phyloP scores from a whole-genome alignment of 2,888 invertebrate species.

The Sinodicranocentrus sp. region DNA sequence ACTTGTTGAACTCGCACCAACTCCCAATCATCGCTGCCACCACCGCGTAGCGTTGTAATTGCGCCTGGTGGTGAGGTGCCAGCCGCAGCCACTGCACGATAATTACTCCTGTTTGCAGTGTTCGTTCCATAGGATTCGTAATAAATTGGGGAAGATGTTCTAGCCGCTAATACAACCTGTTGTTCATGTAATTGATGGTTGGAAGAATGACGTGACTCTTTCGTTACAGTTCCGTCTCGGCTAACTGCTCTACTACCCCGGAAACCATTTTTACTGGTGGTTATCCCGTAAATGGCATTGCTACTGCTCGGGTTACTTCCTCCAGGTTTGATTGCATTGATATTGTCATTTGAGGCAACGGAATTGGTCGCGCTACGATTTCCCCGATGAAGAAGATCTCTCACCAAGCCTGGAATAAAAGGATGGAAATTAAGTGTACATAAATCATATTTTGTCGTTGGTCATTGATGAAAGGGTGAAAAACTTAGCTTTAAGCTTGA shows the following conservation, averaged over 20 bases:
- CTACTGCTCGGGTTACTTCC: too few species aligned
- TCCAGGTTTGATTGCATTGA: slow-evolving; percentile 21
- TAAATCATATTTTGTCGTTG: too few species aligned
- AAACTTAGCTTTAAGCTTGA: too few species aligned
- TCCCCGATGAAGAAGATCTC: slow-evolving; percentile 48
- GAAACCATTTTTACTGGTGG: slow-evolving; percentile 27
- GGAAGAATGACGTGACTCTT: slow-evolving; percentile 28
- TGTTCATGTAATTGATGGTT: slow-evolving; percentile 18
- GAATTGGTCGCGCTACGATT: slow-evolving; percentile 36
- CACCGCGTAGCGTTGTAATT: slow-evolving; percentile 3
- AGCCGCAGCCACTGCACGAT: background rate
- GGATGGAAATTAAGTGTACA: too few species aligned
- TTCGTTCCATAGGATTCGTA: slow-evolving; percentile 15
- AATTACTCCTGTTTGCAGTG: background rate
- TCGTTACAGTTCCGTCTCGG: slow-evolving; percentile 35
- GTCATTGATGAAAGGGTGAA: too few species aligned
- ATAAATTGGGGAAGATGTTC: slow-evolving; percentile 33
- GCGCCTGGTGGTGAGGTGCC: background rate
- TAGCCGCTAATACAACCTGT: slow-evolving; percentile 35
- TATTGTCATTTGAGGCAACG: background rate
- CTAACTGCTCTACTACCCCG: slow-evolving; percentile 32
- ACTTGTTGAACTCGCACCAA: slow-evolving; percentile 74
- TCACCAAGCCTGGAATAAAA: slow-evolving; percentile 46
- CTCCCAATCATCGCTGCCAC: slow-evolving; percentile 66
- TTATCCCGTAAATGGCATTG: background rate